phyloP scores from a whole-genome alignment of 1,140 invertebrate species.

The Sitobion miscanthi region DNA sequence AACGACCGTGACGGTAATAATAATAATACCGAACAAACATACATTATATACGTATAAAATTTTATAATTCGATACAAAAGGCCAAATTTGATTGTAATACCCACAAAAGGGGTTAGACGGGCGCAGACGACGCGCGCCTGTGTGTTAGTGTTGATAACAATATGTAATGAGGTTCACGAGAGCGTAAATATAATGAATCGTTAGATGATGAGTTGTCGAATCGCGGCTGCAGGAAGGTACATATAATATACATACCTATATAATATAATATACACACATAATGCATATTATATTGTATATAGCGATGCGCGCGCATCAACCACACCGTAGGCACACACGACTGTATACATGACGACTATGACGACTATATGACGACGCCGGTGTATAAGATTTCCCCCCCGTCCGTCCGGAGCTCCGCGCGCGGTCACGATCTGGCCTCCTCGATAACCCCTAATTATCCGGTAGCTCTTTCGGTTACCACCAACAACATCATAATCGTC shows the following conservation, averaged over 20 bases:
- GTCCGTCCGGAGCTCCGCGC: neutral
- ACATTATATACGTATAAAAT: constrained; percentile 36
- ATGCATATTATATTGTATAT: neutral
- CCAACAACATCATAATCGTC: constrained; percentile 52
- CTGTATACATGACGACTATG: neutral
- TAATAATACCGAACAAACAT: constrained; percentile 33
- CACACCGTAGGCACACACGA: neutral
- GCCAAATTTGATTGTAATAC: constrained; percentile 43
- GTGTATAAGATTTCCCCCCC: constrained; percentile 5
- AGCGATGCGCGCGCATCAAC: neutral
- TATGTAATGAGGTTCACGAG: constrained; percentile 50
- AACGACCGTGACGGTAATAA: constrained; percentile 52
- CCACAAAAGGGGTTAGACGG: constrained; percentile 38
- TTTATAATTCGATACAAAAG: constrained; percentile 44
- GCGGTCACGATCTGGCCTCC: constrained; percentile 44
- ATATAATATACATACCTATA: neutral
- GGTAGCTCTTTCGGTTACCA: constrained; percentile 61
- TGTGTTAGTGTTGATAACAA: constrained; percentile 9
- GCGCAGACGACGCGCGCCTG: neutral
- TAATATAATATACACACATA: neutral
- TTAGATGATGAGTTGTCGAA: constrained; percentile 51
- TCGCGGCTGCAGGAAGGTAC: constrained; percentile 26
- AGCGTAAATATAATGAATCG: constrained; percentile 52
- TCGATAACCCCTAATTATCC: constrained; percentile 55
- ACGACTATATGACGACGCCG: neutral